Evolutionary conservation across 2,888 invertebrate species (phyloP).

Genomic region (Itoplectis maculator): DNA sequence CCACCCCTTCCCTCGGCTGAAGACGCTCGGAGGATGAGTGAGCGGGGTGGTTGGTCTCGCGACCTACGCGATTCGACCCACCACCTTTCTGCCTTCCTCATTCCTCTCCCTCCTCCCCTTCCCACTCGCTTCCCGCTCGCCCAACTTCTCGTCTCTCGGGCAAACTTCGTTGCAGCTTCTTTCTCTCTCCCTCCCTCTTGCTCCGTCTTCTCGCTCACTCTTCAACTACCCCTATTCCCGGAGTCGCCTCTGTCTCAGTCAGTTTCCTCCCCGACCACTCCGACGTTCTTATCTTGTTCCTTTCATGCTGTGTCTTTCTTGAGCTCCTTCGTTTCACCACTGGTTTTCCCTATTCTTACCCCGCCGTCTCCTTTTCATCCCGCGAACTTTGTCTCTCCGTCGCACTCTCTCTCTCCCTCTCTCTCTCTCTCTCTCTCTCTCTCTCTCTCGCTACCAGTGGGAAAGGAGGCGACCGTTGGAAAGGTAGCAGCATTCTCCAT

Average conservation of each 20-base stretch:
- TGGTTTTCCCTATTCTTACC: constrained; percentile 45
- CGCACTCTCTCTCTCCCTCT: no score
- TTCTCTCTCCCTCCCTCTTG: constrained; percentile 3
- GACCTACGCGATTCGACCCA: constrained; percentile 39
- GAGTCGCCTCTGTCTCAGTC: no score
- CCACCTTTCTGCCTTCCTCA: constrained; percentile 48
- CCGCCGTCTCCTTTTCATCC: constrained; percentile 21
- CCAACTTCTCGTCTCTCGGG: constrained; percentile 51
- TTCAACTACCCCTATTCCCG: neutral
- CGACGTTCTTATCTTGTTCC: constrained; percentile 59
- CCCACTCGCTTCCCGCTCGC: constrained; percentile 1
- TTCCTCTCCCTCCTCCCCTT: constrained; percentile 4
- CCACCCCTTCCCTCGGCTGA: no score
- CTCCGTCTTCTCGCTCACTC: constrained; percentile 16
- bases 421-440: neutral
- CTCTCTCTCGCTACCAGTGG: neutral
- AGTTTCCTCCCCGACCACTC: constrained; percentile 6
- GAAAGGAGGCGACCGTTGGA: no score
- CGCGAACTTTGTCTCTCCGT: neutral
- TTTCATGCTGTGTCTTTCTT: constrained; percentile 55
- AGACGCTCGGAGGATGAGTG: constrained; percentile 24
- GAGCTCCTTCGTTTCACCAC: constrained; percentile 47
- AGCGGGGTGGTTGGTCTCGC: constrained; percentile 35
- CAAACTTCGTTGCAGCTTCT: constrained; percentile 63
- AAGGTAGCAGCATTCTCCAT: constrained; percentile 20